Conservation (phyloP, 2,113 vertebrate genomes). For the Hyperoodon ampullatus region DNA sequence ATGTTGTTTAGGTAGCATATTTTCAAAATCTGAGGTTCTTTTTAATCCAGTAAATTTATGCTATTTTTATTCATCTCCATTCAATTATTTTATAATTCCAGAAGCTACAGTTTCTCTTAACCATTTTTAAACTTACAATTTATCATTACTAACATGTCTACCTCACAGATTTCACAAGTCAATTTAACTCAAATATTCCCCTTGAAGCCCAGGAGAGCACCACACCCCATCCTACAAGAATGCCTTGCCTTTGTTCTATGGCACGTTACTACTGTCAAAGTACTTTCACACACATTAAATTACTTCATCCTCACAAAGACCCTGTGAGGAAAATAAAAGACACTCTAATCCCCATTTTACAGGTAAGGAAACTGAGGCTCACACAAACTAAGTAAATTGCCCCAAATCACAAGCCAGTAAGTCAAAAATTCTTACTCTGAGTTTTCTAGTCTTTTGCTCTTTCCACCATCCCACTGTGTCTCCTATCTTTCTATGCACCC, state of each 20-base stretch:
- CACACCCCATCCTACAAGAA: background rate
- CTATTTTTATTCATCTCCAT: background rate
- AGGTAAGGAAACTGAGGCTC: background rate
- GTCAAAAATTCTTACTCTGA: background rate
- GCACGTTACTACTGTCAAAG: background rate
- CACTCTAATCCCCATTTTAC: background rate
- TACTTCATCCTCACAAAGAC: background rate
- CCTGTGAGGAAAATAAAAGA: background rate
- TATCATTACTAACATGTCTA: background rate
- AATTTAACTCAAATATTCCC: background rate
- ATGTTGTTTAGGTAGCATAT: background rate
- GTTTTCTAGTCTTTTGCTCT: background rate
- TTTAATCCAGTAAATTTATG: background rate
- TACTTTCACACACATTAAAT: background rate
- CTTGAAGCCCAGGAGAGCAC: background rate
- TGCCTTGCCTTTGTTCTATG: background rate
- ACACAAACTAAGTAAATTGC: background rate
- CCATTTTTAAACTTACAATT: background rate
- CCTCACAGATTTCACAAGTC: background rate
- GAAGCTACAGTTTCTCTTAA: background rate
- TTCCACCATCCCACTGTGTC: background rate
- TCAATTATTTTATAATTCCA: background rate
- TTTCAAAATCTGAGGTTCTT: slow-evolving; percentile 25
- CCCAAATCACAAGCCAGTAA: background rate
- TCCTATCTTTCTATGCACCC: background rate